Conservation (phyloP, 2,888 invertebrate species). For the Dynastes tityus region DNA sequence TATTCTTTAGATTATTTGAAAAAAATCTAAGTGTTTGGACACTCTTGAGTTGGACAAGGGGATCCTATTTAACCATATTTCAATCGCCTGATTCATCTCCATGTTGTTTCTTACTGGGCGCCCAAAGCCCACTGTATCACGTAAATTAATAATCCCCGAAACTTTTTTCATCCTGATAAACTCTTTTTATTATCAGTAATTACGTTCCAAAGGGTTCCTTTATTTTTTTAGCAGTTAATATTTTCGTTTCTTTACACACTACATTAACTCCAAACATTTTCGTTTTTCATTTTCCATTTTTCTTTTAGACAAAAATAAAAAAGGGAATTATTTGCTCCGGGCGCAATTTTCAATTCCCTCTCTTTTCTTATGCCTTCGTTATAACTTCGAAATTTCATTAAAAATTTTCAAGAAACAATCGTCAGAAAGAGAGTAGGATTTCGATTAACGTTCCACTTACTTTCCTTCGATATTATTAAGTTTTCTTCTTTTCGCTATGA, state of each 20-base stretch:
- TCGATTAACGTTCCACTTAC: not conserved
- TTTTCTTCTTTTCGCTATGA: not conserved
- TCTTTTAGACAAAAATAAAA: not conserved
- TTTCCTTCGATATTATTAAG: constrained; percentile 9
- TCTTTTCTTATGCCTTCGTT: constrained; percentile 2
- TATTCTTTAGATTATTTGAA: too few species aligned
- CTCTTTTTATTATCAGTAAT: too few species aligned
- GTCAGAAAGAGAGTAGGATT: not conserved
- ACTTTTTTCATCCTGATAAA: too few species aligned
- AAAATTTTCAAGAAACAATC: constrained; percentile 19
- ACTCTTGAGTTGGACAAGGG: too few species aligned
- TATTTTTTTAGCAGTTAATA: too few species aligned
- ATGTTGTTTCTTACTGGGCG: too few species aligned
- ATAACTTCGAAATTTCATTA: constrained; percentile 29
- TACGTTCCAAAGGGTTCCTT: too few species aligned
- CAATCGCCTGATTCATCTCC: too few species aligned
- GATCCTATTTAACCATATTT: too few species aligned
- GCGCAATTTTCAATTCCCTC: constrained; percentile 5
- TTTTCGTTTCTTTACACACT: not conserved
- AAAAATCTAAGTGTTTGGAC: too few species aligned
- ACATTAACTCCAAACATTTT: not conserved
- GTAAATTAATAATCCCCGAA: too few species aligned
- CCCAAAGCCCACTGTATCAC: too few species aligned
- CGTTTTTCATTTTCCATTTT: not conserved
- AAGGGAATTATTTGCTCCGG: not conserved